Evolutionary conservation across 2,797 vertebrate species (phyloP), one percentile per base, ranked within the genome.

Genomic region (Cuniculus paca): DNA sequence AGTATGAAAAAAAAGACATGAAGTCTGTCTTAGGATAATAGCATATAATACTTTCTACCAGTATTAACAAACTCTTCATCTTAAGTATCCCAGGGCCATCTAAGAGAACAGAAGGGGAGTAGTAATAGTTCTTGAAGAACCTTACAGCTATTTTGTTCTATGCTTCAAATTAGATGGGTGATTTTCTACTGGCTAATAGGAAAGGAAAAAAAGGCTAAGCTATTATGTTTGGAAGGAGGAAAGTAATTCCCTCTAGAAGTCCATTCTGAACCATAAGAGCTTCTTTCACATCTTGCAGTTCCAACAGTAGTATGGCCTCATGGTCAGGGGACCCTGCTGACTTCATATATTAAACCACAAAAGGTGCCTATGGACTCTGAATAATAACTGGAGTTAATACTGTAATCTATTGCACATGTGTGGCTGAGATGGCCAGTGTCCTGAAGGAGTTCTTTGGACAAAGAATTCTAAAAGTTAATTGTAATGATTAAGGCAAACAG

Each of bases 21-120:
- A 96, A 96, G 97, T 98, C 97, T 98, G 97, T 97, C 98, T 98
- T 98, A 97, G 98, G 96, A 97, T 98, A 97, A 97, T 97, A 98
- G 92, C 98, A 95, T 98, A 97, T 97, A 97, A 97, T 98, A 98
- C 97, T 97, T 98, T 98, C 98, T 97, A 98, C 97, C 97, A 97
- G 98, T 85, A 92, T 98, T 97, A 98, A 97, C 95, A 98, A 98
- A 98, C 96, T 98, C 98, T 98, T 98, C 98, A 99, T 98, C 98
- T 97, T 97, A 97, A 98, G 97, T 96, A 96, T 68, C 82, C 97
- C 93, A 95, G 96, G 92, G 97, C 96, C 92, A 97, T 96, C 97
- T 97, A 98, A 98, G 48, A 6, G 95, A 97, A 92, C 97, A 98
- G 95, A 98, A 90, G 56, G 2, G 56, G 2, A 80, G 72, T 91